These are phyloP conservation scores for Merodon equestris DNA, from an alignment of 2,888 invertebrate genomes.

Conservation along the genomic window DNA sequence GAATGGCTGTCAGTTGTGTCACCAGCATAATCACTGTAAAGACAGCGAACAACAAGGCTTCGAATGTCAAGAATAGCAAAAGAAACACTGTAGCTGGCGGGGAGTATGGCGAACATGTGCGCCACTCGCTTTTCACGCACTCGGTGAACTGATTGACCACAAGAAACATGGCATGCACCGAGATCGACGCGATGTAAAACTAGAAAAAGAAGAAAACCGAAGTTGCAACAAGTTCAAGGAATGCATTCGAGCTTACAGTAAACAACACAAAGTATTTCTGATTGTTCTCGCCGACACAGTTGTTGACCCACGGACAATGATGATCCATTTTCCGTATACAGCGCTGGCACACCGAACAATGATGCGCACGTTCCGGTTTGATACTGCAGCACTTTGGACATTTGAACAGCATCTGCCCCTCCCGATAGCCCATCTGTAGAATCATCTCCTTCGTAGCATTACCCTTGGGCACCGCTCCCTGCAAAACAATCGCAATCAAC, in stretches of 20 bases:
- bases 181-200: conserved; percentile 99
- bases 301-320: conserved; percentile 96
- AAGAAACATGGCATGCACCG: conserved; percentile 94
- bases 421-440: conserved; percentile 93
- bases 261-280: conserved; percentile 99
- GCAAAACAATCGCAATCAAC: conserved; percentile 63
- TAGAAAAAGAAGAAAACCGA: conserved; percentile 78
- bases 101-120: conserved; percentile 94
- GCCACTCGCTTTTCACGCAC: conserved; percentile 96
- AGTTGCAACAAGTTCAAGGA: not conserved
- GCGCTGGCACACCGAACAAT: conserved; percentile 96
- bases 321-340: conserved; percentile 85
- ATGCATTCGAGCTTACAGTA: conserved; percentile 84
- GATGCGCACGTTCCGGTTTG: conserved; percentile 97
- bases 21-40: conserved; percentile 99
- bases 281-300: conserved; percentile 99
- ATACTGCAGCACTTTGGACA: conserved; percentile 98
- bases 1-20: conserved; percentile 97
- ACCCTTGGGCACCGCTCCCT: conserved; percentile 97
- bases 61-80: conserved; percentile 93
- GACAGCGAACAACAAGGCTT: conserved; percentile 96
- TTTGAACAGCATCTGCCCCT: conserved; percentile 95
- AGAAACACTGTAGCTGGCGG: conserved; percentile 97
- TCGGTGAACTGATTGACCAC: conserved; percentile 95
- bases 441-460: conserved; percentile 98